phyloP scores from a whole-genome alignment of 92 coral and sea anemone species.

The Pocillopora meandrina region DNA sequence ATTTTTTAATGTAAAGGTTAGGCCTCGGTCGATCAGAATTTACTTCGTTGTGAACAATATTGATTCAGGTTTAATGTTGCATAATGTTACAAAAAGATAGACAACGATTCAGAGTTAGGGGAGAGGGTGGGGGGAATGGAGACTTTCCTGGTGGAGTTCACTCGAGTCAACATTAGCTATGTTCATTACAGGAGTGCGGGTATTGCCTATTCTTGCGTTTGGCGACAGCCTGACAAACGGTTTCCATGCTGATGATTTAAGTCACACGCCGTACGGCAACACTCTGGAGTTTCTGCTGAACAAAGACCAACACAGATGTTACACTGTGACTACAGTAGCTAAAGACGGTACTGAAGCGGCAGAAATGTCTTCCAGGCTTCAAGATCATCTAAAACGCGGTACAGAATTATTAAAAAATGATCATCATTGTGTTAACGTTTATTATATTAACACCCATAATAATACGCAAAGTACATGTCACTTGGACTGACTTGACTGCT shows the following conservation, averaged over 20 bases:
- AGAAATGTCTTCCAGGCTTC: slow-evolving; percentile 72
- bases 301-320: slow-evolving; percentile 85
- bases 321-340: slow-evolving; percentile 72
- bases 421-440: too few relatives aligned
- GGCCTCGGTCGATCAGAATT: too few relatives aligned
- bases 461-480: too few relatives aligned
- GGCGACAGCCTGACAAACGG: slow-evolving; percentile 95
- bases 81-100: too few relatives aligned
- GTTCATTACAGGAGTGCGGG: slow-evolving; percentile 69
- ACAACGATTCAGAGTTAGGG: too few relatives aligned
- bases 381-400: slow-evolving; percentile 65
- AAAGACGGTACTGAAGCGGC: slow-evolving; percentile 82
- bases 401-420: background rate
- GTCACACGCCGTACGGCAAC: slow-evolving; percentile 81
- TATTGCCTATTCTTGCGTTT: slow-evolving; percentile 76
- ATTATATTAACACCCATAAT: too few relatives aligned
- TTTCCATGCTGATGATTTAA: slow-evolving; percentile 68
- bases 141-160: background rate
- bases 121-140: too few relatives aligned
- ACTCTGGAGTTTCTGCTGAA: slow-evolving; percentile 81
- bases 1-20: too few relatives aligned
- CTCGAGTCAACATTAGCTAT: background rate
- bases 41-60: too few relatives aligned
- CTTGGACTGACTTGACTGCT: too few relatives aligned
- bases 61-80: too few relatives aligned